phyloP scores from a whole-genome alignment of 2,888 invertebrate genomes.

The Phyto melanocephala region DNA sequence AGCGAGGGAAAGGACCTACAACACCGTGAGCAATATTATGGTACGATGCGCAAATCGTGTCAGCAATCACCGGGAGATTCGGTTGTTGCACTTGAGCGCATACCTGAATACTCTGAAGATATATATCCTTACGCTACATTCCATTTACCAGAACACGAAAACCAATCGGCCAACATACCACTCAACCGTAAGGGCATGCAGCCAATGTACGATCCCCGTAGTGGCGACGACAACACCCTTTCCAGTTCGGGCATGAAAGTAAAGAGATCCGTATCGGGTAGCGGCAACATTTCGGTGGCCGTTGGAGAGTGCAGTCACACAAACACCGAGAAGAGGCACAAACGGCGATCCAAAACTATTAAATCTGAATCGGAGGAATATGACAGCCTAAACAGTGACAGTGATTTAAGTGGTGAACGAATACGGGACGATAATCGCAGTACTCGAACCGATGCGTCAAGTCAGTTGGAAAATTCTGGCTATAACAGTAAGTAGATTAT shows the following conservation, averaged over 20 bases:
- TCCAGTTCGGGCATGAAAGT: conserved; percentile 71
- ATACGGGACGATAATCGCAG: conserved; percentile 79
- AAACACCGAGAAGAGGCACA: conserved; percentile 76
- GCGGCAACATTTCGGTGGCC: conserved; percentile 65
- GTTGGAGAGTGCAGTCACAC: conserved; percentile 69
- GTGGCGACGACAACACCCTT: conserved; percentile 71
- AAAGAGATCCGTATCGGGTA: conserved; percentile 70
- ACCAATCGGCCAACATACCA: conserved; percentile 80
- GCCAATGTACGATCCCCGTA: conserved; percentile 73
- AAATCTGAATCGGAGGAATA: conserved; percentile 82
- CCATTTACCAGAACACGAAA: conserved; percentile 81
- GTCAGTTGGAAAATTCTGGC: conserved; percentile 79
- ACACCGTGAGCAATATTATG: conserved; percentile 81
- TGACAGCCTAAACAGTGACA: conserved; percentile 81
- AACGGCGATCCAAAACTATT: conserved; percentile 80
- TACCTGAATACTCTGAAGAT: conserved; percentile 82
- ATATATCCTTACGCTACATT: conserved; percentile 83
- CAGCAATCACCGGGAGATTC: conserved; percentile 78
- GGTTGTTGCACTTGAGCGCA: conserved; percentile 80
- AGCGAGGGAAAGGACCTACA: conserved; percentile 73
- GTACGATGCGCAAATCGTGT: conserved; percentile 80
- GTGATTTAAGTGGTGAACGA: conserved; percentile 79
- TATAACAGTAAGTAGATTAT: conserved; percentile 70
- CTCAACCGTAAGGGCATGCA: conserved; percentile 74
- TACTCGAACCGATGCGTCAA: conserved; percentile 79